Evolutionary conservation across 2,113 vertebrate genomes (phyloP).

Genomic region (Gavia stellata): DNA sequence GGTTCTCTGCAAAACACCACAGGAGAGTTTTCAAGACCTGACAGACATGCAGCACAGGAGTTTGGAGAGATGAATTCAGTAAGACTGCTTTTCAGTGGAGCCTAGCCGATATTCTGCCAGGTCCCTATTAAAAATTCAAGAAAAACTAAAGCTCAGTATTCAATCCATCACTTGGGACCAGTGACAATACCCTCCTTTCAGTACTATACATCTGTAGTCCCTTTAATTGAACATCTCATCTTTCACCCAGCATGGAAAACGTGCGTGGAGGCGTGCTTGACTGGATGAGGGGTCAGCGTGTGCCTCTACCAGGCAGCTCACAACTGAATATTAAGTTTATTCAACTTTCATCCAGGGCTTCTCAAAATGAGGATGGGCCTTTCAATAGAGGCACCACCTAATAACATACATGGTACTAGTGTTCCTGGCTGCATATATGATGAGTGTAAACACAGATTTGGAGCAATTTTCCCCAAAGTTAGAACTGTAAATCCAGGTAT

Average conservation of each 20-base stretch:
- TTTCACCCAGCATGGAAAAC: background rate
- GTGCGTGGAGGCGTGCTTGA: accelerated
- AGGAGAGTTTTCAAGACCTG: background rate
- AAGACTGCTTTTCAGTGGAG: background rate
- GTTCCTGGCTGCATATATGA: accelerated
- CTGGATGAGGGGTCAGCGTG: too few species aligned
- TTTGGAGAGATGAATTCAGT: background rate
- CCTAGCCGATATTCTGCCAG: background rate
- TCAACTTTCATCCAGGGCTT: background rate
- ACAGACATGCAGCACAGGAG: background rate
- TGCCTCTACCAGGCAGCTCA: background rate
- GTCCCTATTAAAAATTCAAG: background rate
- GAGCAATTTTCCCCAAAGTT: background rate
- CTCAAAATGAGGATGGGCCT: background rate
- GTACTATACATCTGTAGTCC: background rate
- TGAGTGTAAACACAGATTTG: background rate
- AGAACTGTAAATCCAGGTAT: background rate
- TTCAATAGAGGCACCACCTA: background rate
- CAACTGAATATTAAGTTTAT: background rate
- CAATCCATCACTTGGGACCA: background rate
- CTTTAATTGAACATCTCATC: background rate
- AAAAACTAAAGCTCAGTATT: background rate
- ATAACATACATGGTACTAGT: background rate
- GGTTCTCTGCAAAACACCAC: background rate
- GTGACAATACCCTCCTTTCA: background rate